Conservation (phyloP, 2,113 vertebrate genomes). For the Ptychochromis oligacanthus region DNA sequence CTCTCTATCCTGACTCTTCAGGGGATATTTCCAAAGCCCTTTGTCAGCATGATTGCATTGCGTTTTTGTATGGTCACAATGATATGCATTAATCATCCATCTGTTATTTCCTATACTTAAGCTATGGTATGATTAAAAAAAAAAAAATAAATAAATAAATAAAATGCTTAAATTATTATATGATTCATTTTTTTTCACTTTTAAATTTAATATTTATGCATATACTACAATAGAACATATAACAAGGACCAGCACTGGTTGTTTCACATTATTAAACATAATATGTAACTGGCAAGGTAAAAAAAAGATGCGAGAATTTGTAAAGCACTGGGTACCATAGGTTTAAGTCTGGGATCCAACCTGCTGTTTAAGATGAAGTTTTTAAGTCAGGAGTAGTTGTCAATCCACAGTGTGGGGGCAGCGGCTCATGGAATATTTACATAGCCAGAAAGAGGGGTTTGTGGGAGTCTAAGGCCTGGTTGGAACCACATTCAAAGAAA, state of each 20-base stretch:
- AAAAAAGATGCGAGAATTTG: background rate
- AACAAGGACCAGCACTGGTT: background rate
- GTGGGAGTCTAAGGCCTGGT: slow-evolving; percentile 65
- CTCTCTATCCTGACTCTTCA: slow-evolving; percentile 27
- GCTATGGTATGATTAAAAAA: background rate
- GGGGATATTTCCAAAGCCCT: slow-evolving; percentile 44
- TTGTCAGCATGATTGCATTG: slow-evolving; percentile 56
- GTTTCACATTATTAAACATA: background rate
- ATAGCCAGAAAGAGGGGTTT: slow-evolving; percentile 61
- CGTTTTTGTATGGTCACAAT: slow-evolving; percentile 42
- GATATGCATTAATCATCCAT: slow-evolving; percentile 27
- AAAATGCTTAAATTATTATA: background rate
- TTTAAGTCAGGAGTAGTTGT: slow-evolving; percentile 62
- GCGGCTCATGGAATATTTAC: slow-evolving; percentile 78
- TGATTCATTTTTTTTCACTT: background rate
- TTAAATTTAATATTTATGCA: background rate
- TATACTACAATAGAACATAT: background rate
- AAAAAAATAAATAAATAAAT: background rate
- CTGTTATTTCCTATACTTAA: background rate
- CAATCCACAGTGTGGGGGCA: slow-evolving; percentile 61
- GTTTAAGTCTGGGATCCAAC: slow-evolving; percentile 25
- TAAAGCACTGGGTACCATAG: background rate
- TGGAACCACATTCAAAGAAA: slow-evolving; percentile 79
- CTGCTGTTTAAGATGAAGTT: slow-evolving; percentile 39
- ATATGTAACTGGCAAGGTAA: background rate